Percentiles rank a stretch among this genome's conserved stretches.
Conservation (phyloP, 2,113 vertebrate genomes). For the Odocoileus hemionus region DNA sequence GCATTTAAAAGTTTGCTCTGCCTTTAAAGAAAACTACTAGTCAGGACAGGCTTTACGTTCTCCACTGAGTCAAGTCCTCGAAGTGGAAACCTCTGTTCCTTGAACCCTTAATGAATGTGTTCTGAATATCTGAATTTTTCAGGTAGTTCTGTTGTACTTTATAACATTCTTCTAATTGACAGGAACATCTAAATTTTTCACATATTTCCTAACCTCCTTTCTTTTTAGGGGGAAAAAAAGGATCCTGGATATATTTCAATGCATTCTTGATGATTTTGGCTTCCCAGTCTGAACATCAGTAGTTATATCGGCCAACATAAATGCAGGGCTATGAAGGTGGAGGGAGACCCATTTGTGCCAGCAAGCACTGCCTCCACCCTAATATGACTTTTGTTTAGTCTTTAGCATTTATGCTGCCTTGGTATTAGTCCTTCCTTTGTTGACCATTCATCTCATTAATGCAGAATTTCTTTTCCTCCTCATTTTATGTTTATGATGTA, state of each 20-base stretch:
- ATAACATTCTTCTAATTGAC: neutral
- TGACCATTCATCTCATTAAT: neutral
- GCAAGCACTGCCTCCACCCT: neutral
- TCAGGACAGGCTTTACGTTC: neutral
- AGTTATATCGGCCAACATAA: neutral
- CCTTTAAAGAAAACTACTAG: constrained; percentile 1
- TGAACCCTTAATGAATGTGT: neutral
- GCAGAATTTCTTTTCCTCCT: neutral
- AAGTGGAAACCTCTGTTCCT: neutral
- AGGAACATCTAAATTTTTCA: neutral
- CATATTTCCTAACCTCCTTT: neutral
- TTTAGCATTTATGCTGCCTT: neutral
- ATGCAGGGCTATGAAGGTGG: fast-evolving
- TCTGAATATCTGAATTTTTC: neutral
- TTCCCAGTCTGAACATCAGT: neutral
- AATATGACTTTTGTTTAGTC: neutral
- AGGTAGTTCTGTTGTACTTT: neutral
- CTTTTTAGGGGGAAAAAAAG: neutral
- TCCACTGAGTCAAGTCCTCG: neutral
- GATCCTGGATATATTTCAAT: neutral
- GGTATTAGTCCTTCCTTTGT: neutral
- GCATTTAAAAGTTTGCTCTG: neutral
- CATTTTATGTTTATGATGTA: neutral
- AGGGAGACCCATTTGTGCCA: neutral
- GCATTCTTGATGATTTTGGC: neutral